Percentiles rank a stretch among this genome's conserved stretches.
phyloP scores from a whole-genome alignment of 2,797 vertebrate genomes.

The Heterohyrax brucei region DNA sequence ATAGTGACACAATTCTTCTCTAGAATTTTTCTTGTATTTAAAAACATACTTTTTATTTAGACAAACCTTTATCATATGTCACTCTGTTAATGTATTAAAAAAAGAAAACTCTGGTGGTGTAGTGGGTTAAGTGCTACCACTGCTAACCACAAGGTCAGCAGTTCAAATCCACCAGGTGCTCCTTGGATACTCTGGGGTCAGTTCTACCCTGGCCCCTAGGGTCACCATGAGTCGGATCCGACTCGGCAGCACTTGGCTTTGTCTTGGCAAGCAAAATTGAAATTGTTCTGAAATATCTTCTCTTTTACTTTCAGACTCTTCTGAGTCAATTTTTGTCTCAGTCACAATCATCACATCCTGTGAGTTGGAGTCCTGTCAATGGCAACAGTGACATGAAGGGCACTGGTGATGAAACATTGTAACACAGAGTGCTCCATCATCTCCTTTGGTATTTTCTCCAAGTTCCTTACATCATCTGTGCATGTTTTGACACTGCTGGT shows the following conservation, averaged over 20 bases:
- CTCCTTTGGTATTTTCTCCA: not conserved
- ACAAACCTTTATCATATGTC: not conserved
- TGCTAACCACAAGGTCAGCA: no score
- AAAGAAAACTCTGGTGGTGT: not conserved
- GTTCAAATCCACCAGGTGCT: no score
- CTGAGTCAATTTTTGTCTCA: not conserved
- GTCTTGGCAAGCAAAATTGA: not conserved
- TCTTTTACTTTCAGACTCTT: not conserved
- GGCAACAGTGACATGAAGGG: not conserved
- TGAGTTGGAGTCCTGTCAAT: no score
- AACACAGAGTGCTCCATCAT: fast-evolving
- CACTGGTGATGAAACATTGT: fast-evolving
- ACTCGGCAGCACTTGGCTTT: no score
- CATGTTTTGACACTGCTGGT: fast-evolving
- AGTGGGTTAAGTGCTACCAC: no score
- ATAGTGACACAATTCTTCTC: not conserved
- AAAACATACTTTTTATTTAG: not conserved
- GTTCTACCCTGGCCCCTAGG: no score
- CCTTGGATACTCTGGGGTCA: no score
- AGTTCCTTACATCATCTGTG: fast-evolving
- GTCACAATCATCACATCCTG: no score
- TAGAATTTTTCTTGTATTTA: not conserved
- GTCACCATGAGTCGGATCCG: no score
- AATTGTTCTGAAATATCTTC: not conserved
- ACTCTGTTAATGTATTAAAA: not conserved